Evolutionary conservation across 2,888 invertebrate genomes (phyloP).

Genomic region (Autographa gamma): DNA sequence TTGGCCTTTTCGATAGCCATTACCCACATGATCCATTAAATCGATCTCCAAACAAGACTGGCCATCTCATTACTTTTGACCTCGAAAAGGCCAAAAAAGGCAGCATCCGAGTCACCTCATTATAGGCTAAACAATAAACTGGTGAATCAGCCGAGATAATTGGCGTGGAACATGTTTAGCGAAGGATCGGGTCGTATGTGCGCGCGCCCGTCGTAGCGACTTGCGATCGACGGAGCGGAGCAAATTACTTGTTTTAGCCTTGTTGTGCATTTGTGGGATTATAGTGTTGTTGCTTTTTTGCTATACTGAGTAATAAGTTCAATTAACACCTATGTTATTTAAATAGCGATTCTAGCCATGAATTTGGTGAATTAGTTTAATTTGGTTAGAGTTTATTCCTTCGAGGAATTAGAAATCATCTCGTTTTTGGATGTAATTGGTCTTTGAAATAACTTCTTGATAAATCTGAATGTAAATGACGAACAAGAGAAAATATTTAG

Average conservation of each 20-base stretch:
- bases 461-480: too few relatives aligned
- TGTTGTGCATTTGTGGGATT: background rate
- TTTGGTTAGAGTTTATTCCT: too few relatives aligned
- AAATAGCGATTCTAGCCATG: too few relatives aligned
- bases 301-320: too few relatives aligned
- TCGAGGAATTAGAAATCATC: too few relatives aligned
- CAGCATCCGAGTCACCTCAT: constrained; percentile 46
- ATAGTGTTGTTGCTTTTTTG: background rate
- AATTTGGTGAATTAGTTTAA: too few relatives aligned
- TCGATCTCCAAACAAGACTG: background rate
- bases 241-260: constrained; percentile 30
- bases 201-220: constrained; percentile 41
- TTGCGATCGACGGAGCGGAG: constrained; percentile 36
- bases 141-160: constrained; percentile 58
- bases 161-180: constrained; percentile 51
- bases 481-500: too few relatives aligned
- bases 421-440: too few relatives aligned
- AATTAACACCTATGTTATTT: too few relatives aligned
- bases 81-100: constrained; percentile 25
- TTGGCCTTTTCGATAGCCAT: background rate
- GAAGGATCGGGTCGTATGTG: constrained; percentile 31
- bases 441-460: too few relatives aligned
- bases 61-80: background rate
- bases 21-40: background rate
- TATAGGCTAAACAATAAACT: constrained; percentile 53